Conservation (phyloP, 2,888 invertebrate species). For the Hoplodrina ambigua region DNA sequence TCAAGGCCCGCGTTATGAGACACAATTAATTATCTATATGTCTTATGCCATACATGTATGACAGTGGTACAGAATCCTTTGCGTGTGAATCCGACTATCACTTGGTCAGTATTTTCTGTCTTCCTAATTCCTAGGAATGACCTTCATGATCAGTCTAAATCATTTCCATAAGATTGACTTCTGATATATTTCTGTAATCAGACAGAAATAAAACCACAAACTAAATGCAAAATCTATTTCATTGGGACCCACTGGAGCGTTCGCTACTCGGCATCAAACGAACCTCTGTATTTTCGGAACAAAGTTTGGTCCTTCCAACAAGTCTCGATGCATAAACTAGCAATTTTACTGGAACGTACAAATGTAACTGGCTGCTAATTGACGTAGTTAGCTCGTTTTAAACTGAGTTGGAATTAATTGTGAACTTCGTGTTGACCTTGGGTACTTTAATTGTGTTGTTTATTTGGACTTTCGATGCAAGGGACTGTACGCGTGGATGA, state of each 20-base stretch:
- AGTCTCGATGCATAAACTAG: constrained; percentile 20
- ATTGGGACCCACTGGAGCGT: constrained; percentile 1
- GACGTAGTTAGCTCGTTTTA: constrained; percentile 39
- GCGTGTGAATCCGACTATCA: no score
- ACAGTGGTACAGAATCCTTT: no score
- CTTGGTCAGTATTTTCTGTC: no score
- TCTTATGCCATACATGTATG: no score
- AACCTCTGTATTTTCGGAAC: constrained; percentile 14
- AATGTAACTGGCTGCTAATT: constrained; percentile 48
- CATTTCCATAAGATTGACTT: neutral
- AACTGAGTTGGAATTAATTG: constrained; percentile 39
- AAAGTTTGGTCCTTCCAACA: constrained; percentile 23
- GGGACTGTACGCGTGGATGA: neutral
- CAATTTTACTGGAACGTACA: constrained; percentile 32
- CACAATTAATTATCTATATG: no score
- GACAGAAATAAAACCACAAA: neutral
- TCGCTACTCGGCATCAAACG: neutral
- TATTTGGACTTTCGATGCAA: constrained; percentile 16
- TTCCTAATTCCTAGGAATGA: no score
- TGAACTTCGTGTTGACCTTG: constrained; percentile 31
- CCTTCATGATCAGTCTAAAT: neutral
- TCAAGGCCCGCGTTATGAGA: no score
- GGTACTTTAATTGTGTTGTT: constrained; percentile 20
- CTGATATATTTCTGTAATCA: neutral
- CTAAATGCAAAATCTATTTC: constrained; percentile 1